A percentile compares a stretch with the other conserved stretches of the same genome.
Conservation (phyloP, 2,888 invertebrate genomes). For the Eupithecia vulgata region DNA sequence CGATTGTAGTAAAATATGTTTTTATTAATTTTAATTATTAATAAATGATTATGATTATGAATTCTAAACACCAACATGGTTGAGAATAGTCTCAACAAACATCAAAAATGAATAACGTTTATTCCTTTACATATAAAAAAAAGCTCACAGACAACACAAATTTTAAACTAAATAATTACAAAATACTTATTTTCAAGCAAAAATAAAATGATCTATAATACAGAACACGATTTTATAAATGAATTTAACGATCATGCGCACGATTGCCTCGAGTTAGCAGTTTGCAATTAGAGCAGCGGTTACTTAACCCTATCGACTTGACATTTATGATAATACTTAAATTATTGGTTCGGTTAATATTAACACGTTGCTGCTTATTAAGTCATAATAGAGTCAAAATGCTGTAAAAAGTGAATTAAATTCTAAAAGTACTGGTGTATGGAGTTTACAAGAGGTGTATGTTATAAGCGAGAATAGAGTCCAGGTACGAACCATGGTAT, state of each 20-base stretch:
- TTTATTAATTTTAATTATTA: too few species aligned
- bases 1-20: too few species aligned
- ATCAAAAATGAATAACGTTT: neutral
- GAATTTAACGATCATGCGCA: neutral
- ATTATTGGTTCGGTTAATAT: constrained; percentile 27
- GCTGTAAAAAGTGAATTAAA: constrained; percentile 37
- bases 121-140: neutral
- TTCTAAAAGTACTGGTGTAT: constrained; percentile 4
- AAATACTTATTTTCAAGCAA: neutral
- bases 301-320: constrained; percentile 15
- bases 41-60: too few species aligned
- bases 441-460: neutral
- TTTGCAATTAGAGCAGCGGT: constrained; percentile 23
- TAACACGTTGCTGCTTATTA: constrained; percentile 44
- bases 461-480: too few species aligned
- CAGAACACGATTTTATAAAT: constrained; percentile 3
- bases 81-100: too few species aligned
- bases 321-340: constrained; percentile 31
- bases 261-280: constrained; percentile 12
- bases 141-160: neutral
- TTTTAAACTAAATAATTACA: neutral
- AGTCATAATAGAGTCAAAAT: constrained; percentile 45
- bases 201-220: neutral
- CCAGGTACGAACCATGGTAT: too few species aligned
- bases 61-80: too few species aligned